phyloP scores from a whole-genome alignment of 2,888 invertebrate species.

The Himalopsyche tibetana region DNA sequence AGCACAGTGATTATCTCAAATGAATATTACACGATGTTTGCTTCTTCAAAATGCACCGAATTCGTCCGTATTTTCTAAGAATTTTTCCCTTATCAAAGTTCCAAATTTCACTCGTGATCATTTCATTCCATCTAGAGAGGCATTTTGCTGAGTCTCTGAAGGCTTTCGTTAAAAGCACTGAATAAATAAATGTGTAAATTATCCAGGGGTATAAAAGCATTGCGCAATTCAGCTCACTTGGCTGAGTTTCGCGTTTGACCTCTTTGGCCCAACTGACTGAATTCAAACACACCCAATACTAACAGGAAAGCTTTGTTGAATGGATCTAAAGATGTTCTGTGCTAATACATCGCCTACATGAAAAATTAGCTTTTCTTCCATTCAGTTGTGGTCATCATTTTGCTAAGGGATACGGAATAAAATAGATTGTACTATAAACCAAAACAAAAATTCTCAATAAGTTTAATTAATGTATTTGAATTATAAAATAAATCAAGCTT shows the following conservation, averaged over 20 bases:
- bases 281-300: neutral
- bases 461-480: too few species aligned
- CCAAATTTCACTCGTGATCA: constrained; percentile 18
- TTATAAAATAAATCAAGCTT: too few species aligned
- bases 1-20: too few species aligned
- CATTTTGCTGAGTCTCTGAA: neutral
- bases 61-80: neutral
- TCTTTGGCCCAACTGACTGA: neutral
- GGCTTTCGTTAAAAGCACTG: constrained; percentile 24
- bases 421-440: too few species aligned
- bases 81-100: neutral
- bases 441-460: too few species aligned
- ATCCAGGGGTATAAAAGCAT: constrained; percentile 34
- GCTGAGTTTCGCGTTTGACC: constrained; percentile 22
- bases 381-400: too few species aligned
- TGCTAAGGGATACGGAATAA: too few species aligned
- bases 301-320: neutral
- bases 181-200: constrained; percentile 34
- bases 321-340: neutral
- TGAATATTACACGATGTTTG: neutral
- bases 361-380: too few species aligned
- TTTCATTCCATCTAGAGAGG: constrained; percentile 5
- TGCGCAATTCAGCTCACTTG: constrained; percentile 30
- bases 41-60: neutral
- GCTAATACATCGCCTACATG: too few species aligned